Base-by-base conservation (phyloP, 2,797 vertebrate species). In the Halcyon smyrnensis region DNA sequence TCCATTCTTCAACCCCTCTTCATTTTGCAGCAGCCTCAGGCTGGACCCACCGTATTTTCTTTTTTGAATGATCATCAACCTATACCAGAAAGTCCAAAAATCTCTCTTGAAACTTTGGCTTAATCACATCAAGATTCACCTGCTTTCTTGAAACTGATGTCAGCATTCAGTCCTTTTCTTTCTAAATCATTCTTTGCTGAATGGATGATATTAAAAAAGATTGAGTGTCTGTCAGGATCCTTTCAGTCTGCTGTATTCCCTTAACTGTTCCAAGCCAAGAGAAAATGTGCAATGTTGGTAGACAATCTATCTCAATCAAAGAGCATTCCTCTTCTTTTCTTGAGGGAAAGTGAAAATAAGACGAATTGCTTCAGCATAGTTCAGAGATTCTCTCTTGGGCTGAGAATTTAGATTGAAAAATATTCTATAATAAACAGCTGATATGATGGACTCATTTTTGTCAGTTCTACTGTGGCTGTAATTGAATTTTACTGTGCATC, bases 191-290 rank as follows among this genome's bases (percentile, higher is more conserved):
- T 79, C 15, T 75, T 88, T 67, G 20, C 32, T 64, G 64, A 64
- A 82, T 1, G 5, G 48, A 50, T 93, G 20, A 48, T 87, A 60
- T 45, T 76, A 45, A 94, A 81, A 76, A 88, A 51, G 28, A 56
- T 15, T 76, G 28, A 2, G 4, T 73, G 13, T 70, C 48, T 74
- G 19, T 51, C 48, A 84, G 90, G 64, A 64, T 95, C 85, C 80
- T 81, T 95, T 91, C 88, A 93, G 70, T 88, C 67, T 95, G 77
- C 77, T 94, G 17, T 84, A 86, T 73, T 75, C 23, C 27, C 50
- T 91, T 86, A 67, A 75, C 24, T 20, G 13, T 59, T 90, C n/a
- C 51, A 36, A 96, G 74, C 19, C 41, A 76, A 89, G 45, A 90
- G 39, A 67, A 95, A 93, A 94, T 54, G 68, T 62, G 34, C 45